Evolutionary conservation across 2,888 invertebrate species (phyloP), one percentile per base, ranked within the genome.

Genomic region (Electrophaes corylata): DNA sequence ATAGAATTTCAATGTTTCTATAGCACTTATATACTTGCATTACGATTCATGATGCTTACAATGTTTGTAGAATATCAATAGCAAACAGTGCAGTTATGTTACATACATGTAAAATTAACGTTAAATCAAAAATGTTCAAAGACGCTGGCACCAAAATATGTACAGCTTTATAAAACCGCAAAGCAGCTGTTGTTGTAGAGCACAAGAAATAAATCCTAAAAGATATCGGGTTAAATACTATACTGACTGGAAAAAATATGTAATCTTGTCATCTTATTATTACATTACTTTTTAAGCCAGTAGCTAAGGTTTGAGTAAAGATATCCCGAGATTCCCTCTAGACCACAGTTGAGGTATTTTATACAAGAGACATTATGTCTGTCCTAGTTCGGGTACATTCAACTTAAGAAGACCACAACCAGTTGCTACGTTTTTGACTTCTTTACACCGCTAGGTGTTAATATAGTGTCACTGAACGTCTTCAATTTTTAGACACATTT

Each of bases 121-220:
- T 41, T 14, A 14, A 20, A 16, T 16, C n/a, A 39, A 31, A 52
- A 51, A 57, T 51, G 51, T 51, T 39, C 37, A 5, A 33, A 37
- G 16, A 8, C 6, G 16, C 14, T 26, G n/a, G 23, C 23, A 37
- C 19, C 1, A 35, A n/a, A n/a, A 11, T 31, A 26, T 46, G 10
- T n/a, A 29, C 10, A 51, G 40, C 57, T 51, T 23, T 40, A 40
- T 57, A 14, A 41, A 26, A 51, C 51, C 46, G 44, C 45, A 45
- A 50, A 57, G 50, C 23, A 50, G 46, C 49, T 45, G n/a, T 11
- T 19, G 19, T 18, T 18, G 4, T 10, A 18, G 29, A 26, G 11
- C 29, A 49, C 18, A 35, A 5, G 35, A 14, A 18, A 10, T 16
- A 4, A 14, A 16, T 29, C 19, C 1, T 18, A 18, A 18, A 26